Base-by-base conservation (phyloP, 2,888 invertebrate genomes). In the Erynnis tages region DNA sequence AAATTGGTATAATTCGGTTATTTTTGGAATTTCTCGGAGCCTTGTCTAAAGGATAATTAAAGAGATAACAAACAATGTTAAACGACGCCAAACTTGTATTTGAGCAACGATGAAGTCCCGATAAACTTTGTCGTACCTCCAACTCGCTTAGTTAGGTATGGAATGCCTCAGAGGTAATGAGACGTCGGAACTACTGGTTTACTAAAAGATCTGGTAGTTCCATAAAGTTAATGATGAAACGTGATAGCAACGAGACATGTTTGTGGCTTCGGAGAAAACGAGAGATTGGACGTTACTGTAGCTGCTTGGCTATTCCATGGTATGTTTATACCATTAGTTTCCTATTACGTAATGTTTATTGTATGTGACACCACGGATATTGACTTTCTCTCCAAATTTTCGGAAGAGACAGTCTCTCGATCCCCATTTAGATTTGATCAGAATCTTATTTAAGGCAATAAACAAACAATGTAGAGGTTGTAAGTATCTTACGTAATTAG, bases 221-320 rank as follows among this genome's bases (percentile, higher is more conserved):
- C 50, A 40, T 38, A 49, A 40, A 53, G 19, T 46, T 46, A 53
- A 50, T 65, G 62, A 60, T 58, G 65, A 57, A 66, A 66, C 59
- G 52, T 56, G 63, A 63, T 65, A 63, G 54, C 50, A 27, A 43
- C 23, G 17, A 35, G 50, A 34, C 53, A 52, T 54, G 58, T 54
- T 38, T 37, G 37, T 25, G 32, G 30, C 14, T 49, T 49, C 49
- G 11, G 49, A 41, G 49, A 47, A 49, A 34, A 34, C 27, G 37
- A 37, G 13, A 16, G 40, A 11, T 25, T 27, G 27, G n/a, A n/a
- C n/a, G n/a, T n/a, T n/a, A n/a, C n/a, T n/a, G n/a, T n/a, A n/a
- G n/a, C n/a, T n/a, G n/a, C n/a, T n/a, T n/a, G n/a, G n/a, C n/a
- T n/a, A n/a, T n/a, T n/a, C n/a, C n/a, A n/a, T n/a, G n/a, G n/a